phyloP scores from a whole-genome alignment of 2,888 invertebrate genomes.

The Ornithoptera alexandrae region DNA sequence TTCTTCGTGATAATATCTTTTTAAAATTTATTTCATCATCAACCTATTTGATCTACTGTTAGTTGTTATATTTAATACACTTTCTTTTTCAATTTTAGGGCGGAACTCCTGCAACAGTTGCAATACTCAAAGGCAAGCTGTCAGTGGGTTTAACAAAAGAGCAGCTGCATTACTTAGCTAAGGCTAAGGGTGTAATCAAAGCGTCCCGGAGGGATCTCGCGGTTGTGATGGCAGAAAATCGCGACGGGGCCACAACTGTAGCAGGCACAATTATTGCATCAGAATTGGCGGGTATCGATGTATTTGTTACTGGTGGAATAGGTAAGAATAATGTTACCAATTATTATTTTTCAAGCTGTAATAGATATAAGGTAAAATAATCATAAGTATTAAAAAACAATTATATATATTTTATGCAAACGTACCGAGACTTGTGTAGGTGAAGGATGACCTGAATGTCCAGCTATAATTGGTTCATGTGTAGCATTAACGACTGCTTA shows the following conservation, averaged over 20 bases:
- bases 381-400: no score
- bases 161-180: constrained; percentile 84
- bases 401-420: no score
- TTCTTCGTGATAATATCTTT: background rate
- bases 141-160: constrained; percentile 86
- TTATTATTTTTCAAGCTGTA: no score
- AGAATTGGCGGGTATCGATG: constrained; percentile 87
- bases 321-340: constrained; percentile 50
- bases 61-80: background rate
- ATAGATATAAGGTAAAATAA: no score
- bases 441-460: no score
- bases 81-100: constrained; percentile 75
- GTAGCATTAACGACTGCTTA: no score
- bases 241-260: constrained; percentile 97
- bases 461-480: no score
- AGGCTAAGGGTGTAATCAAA: constrained; percentile 82
- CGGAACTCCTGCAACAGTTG: constrained; percentile 95
- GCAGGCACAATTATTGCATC: constrained; percentile 95
- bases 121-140: constrained; percentile 89
- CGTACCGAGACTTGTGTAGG: no score
- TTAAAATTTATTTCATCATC: no score
- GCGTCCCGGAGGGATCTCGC: constrained; percentile 93
- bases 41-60: no score
- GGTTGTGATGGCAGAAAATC: constrained; percentile 83
- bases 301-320: constrained; percentile 96